phyloP scores from a whole-genome alignment of 2,797 vertebrate species.

The Lates japonicus region DNA sequence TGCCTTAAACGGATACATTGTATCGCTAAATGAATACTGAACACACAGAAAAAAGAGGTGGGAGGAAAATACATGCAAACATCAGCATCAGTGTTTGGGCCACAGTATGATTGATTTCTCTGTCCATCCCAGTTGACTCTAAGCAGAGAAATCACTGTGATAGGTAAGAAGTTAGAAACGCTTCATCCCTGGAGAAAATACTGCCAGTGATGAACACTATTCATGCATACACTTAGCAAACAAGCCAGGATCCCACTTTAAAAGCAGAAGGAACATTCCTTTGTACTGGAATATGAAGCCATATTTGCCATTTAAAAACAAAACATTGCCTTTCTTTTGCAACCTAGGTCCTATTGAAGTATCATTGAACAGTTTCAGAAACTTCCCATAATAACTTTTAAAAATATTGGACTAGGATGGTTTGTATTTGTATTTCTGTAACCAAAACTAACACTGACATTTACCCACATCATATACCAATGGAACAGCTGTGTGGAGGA shows the following conservation, averaged over 20 bases:
- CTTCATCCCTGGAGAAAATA: slow-evolving; percentile 53
- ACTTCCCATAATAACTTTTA: too few species aligned
- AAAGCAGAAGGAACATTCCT: not conserved
- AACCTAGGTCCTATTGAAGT: too few species aligned
- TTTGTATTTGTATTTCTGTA: not conserved
- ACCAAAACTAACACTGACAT: not conserved
- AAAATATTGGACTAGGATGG: too few species aligned
- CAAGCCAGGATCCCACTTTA: slow-evolving; percentile 20
- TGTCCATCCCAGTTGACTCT: slow-evolving; percentile 48
- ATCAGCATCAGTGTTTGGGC: slow-evolving; percentile 57
- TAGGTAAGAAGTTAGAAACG: slow-evolving; percentile 58
- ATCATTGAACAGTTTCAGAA: too few species aligned
- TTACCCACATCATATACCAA: not conserved
- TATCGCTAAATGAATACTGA: slow-evolving; percentile 70
- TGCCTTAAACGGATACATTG: slow-evolving; percentile 64
- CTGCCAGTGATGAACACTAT: slow-evolving; percentile 34
- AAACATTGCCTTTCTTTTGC: too few species aligned
- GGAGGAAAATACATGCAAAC: slow-evolving; percentile 43
- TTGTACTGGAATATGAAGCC: not conserved
- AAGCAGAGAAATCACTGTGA: slow-evolving; percentile 57
- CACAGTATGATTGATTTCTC: slow-evolving; percentile 63
- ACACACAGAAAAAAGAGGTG: slow-evolving; percentile 22
- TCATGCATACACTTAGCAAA: slow-evolving; percentile 56
- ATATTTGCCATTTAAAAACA: too few species aligned
- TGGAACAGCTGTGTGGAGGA: not conserved